Conservation (phyloP, 2,888 invertebrate species). For the Tribolium freemani region DNA sequence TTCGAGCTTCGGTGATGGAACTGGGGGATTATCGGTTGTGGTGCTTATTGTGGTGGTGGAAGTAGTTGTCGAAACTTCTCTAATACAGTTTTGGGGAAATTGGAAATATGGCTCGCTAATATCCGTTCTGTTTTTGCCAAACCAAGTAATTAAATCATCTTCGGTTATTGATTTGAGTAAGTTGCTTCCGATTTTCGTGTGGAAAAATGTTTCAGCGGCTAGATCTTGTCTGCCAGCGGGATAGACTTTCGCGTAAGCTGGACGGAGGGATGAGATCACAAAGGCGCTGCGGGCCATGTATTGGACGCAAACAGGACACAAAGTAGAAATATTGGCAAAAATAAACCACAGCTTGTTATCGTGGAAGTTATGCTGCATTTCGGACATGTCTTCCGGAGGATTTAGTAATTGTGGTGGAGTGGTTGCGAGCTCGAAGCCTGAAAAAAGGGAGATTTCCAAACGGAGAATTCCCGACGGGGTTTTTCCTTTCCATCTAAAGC, state of each 20-base stretch:
- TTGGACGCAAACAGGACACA: slow-evolving; percentile 76
- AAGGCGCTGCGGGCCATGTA: slow-evolving; percentile 74
- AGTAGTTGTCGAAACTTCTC: slow-evolving; percentile 1
- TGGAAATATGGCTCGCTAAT: slow-evolving; percentile 33
- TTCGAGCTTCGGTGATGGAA: slow-evolving; percentile 50
- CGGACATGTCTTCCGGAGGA: slow-evolving; percentile 72
- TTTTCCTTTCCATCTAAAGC: slow-evolving; percentile 77
- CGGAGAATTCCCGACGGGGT: slow-evolving; percentile 75
- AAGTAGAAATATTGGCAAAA: slow-evolving; percentile 74
- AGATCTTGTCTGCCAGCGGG: slow-evolving; percentile 75
- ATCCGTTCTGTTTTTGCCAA: slow-evolving; percentile 72
- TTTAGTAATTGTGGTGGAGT: slow-evolving; percentile 68
- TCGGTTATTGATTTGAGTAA: slow-evolving; percentile 75
- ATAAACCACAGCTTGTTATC: slow-evolving; percentile 77
- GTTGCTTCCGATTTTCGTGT: slow-evolving; percentile 73
- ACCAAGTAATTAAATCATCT: slow-evolving; percentile 78
- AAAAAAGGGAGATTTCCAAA: slow-evolving; percentile 75
- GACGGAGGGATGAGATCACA: slow-evolving; percentile 74
- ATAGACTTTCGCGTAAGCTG: slow-evolving; percentile 76
- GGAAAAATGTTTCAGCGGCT: slow-evolving; percentile 77
- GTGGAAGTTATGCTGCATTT: slow-evolving; percentile 74
- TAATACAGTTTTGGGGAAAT: slow-evolving; percentile 42
- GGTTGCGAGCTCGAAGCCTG: slow-evolving; percentile 75
- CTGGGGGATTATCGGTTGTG: slow-evolving; percentile 40
- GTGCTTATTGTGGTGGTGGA: slow-evolving; percentile 19